phyloP scores from a whole-genome alignment of 2,797 vertebrate species.

The Malacoctenus gilli region DNA sequence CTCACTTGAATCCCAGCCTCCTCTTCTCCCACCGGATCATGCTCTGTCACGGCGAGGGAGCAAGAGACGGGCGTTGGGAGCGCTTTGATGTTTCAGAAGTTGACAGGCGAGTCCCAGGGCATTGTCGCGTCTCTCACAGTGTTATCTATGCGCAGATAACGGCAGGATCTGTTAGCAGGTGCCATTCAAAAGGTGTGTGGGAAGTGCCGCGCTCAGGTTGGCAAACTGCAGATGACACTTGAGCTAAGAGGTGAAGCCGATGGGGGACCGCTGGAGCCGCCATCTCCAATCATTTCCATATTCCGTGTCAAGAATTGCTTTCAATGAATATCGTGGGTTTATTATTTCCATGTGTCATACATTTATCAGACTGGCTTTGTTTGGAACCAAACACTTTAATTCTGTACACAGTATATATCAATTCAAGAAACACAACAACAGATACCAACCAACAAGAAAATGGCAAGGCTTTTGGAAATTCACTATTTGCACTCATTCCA shows the following conservation, averaged over 20 bases:
- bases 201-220: conserved; percentile 34
- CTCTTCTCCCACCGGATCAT: conserved; percentile 18
- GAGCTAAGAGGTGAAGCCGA: conserved; percentile 44
- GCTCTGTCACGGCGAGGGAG: conserved; percentile 24
- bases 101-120: conserved; percentile 60
- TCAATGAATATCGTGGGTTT: background rate
- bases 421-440: background rate
- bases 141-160: conserved; percentile 61
- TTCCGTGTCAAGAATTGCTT: conserved; percentile 1
- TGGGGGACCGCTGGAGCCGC: conserved; percentile 17
- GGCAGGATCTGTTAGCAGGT: conserved; percentile 62
- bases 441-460: background rate
- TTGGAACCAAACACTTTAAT: too few species aligned
- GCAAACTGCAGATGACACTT: conserved; percentile 52
- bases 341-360: too few species aligned
- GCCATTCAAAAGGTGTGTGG: conserved; percentile 57
- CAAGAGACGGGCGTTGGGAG: conserved; percentile 39
- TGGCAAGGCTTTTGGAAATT: background rate
- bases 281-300: conserved; percentile 12
- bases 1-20: conserved; percentile 10
- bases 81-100: conserved; percentile 54
- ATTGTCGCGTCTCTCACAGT: conserved; percentile 50
- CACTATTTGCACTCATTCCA: background rate
- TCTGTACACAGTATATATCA: too few species aligned
- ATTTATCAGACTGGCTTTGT: too few species aligned